A percentile compares a stretch with the other conserved stretches of the same genome.
Evolutionary conservation across 2,113 vertebrate species (phyloP).

Genomic region (Cisticola juncidis): DNA sequence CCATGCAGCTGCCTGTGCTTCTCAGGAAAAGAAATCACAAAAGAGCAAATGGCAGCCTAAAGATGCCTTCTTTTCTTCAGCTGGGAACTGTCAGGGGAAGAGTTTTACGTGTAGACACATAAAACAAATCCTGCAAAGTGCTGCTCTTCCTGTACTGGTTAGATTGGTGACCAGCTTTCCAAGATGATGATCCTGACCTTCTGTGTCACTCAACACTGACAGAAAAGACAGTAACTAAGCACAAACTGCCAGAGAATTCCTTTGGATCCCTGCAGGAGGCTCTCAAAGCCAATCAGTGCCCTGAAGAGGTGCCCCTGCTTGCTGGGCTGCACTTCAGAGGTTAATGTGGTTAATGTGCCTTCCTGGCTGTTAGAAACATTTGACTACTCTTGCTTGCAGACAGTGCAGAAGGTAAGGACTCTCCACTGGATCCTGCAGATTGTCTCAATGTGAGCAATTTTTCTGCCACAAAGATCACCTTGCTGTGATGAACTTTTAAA

Average conservation of each 20-base stretch:
- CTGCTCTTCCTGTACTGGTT: not conserved
- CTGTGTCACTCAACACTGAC: not conserved
- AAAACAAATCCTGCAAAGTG: not conserved
- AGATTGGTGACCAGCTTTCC: not conserved
- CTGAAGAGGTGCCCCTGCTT: not conserved
- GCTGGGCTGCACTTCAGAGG: not conserved
- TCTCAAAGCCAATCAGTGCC: not conserved
- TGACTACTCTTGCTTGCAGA: not conserved
- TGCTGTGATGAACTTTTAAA: not conserved
- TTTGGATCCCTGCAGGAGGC: not conserved
- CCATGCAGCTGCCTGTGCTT: not conserved
- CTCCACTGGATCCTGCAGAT: not conserved
- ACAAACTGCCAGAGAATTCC: not conserved
- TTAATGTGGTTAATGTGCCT: not conserved
- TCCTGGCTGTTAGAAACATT: not conserved
- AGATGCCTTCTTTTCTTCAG: not conserved
- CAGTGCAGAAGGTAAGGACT: not conserved
- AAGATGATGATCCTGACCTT: not conserved
- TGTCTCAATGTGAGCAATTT: not conserved
- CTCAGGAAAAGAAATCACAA: not conserved
- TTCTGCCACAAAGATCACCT: not conserved
- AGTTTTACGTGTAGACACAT: not conserved
- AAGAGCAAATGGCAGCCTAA: not conserved
- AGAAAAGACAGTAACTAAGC: not conserved
- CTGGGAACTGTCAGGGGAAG: not conserved